Evolutionary conservation across 2,797 vertebrate species (phyloP).

Genomic region (Galagoides demidoff): DNA sequence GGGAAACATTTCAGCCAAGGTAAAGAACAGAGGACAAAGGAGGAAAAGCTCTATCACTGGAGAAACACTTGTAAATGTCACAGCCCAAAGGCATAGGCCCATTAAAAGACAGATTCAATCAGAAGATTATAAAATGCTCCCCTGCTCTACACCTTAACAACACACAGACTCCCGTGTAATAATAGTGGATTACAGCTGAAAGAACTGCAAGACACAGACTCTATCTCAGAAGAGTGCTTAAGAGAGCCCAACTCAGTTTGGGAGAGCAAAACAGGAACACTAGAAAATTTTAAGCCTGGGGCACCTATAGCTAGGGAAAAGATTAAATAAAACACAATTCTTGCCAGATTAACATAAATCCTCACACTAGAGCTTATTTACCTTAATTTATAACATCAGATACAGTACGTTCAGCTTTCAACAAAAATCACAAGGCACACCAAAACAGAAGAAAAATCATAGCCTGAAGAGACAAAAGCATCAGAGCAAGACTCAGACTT

Average conservation of each 20-base stretch:
- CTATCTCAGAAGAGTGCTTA: background rate
- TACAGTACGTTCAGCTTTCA: background rate
- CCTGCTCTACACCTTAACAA: background rate
- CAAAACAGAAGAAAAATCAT: background rate
- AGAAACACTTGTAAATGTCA: conserved; percentile 6
- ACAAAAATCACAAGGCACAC: background rate
- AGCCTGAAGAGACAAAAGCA: background rate
- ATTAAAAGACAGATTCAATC: conserved; percentile 35
- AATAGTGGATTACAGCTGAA: background rate
- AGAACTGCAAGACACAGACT: background rate
- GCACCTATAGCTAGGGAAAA: background rate
- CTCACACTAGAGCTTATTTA: background rate
- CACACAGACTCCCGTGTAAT: background rate
- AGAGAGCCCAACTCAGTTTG: background rate
- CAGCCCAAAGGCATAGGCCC: background rate
- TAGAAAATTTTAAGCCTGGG: background rate
- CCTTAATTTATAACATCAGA: background rate
- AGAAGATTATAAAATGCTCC: conserved; percentile 23
- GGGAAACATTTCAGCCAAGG: background rate
- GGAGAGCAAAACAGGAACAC: background rate
- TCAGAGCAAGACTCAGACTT: background rate
- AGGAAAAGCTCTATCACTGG: background rate
- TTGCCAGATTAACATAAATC: background rate
- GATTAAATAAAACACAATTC: background rate
- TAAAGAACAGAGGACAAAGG: background rate